Base-by-base conservation (phyloP, 2,797 vertebrate species). In the Mustela erminea region DNA sequence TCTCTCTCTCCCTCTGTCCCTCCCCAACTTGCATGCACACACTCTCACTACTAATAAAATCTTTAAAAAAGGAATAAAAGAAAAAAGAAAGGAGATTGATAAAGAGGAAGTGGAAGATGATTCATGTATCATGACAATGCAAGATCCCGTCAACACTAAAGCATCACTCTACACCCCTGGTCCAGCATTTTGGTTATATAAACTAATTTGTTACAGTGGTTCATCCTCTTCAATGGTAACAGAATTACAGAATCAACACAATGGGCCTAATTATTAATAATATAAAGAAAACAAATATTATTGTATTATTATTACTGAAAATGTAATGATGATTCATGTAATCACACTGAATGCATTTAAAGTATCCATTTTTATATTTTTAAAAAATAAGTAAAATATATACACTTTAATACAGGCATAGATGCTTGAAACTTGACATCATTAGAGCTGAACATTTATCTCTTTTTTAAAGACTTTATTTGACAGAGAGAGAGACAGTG, bases 151-250 rank as follows among this genome's bases (percentile, higher is more conserved):
- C 29, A 27, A 17, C 2, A n/a, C 38, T 43, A 27, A 70, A 41
- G 27, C 9, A 27, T n/a, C 25, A 6, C 8, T 49, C 54, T 3
- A 78, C 0, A 54, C 3, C 6, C 14, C 17, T 78, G 15, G 1
- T 66, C 66, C 0, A 11, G 18, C 0, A 14, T 27, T 80, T 94
- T 14, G 0, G 1, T 7, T 72, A 8, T 27, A 66, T n/a, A 78
- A 82, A 18, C 3, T 58, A 41, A 70, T 75, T 72, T 56, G 8
- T 78, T 77, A 52, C 90, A 88, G 35, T 32, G 21, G 27, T 5
- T 12, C 7, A 68, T 75, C 41, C 72, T 7, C 21, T 77, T 77
- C 32, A 49, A 4, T n/a, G 5, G 72, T 74, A 87, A 43, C 80
- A 64, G 62, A 64, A 64, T 64, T 68, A 0, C 54, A 18, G 11